Percentiles rank a stretch among this genome's conserved stretches.
Evolutionary conservation across 2,888 invertebrate species (phyloP).

Genomic region (Diadegma fenestrale): DNA sequence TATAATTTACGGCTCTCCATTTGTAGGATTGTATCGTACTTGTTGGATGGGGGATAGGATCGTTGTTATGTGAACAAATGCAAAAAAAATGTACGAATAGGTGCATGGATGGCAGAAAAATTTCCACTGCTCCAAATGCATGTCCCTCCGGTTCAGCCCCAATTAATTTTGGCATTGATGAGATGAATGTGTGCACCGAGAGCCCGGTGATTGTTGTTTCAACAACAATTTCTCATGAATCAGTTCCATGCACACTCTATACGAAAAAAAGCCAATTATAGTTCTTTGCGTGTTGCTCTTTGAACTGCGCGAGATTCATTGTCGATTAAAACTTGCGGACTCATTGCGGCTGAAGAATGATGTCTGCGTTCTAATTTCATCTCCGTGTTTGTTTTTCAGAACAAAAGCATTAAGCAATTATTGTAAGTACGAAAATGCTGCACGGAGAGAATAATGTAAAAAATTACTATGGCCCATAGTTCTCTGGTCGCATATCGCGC

Average conservation of each 20-base stretch:
- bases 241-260: background rate
- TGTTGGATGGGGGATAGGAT: no score
- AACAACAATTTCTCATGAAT: constrained; percentile 7
- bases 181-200: background rate
- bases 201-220: constrained; percentile 3
- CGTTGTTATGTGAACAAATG: background rate
- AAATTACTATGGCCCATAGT: no score
- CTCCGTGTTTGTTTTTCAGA: background rate
- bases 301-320: background rate
- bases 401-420: background rate
- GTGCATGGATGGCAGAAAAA: background rate
- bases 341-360: background rate
- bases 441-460: no score
- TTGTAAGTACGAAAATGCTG: background rate
- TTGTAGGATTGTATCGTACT: no score
- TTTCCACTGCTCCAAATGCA: constrained; percentile 6
- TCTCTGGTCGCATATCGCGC: no score
- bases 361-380: background rate
- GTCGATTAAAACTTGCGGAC: background rate
- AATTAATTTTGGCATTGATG: constrained; percentile 20
- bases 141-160: background rate
- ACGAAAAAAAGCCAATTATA: background rate
- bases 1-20: background rate
- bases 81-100: background rate
- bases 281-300: background rate